Evolutionary conservation across 2,888 invertebrate genomes (phyloP), one percentile per base, ranked within the genome.

Genomic region (Andrena bicolor): DNA sequence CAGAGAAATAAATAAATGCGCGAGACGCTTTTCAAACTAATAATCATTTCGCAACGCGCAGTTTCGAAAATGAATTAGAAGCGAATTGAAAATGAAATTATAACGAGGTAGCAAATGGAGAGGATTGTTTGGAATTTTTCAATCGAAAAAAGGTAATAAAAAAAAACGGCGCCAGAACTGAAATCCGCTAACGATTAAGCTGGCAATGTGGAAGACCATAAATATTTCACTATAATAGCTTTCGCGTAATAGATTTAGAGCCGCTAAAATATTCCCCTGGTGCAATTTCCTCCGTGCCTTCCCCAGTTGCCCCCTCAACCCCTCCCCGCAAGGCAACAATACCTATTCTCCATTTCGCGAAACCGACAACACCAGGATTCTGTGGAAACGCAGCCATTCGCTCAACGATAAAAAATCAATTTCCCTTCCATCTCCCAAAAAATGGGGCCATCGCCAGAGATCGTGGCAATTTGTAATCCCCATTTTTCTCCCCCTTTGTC

Each of bases 401-500:
- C 49, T 61, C 60, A 8, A 5, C 80, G 82, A 82, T 80, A 82
- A 82, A 82, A 82, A 82, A 82, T 80, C 82, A 82, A 80, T 82
- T 82, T 82, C 81, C 82, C 71, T 71, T 82, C 70, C 75, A 75
- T 80, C 66, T 71, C 74, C 70, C 53, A 35, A 65, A 41, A 41
- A 74, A 74, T 49, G 32, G 26, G 58, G n/a, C 41, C 63, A 73
- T 81, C 63, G 66, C 26, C 63, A 28, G 65, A 61, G 66, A 66
- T 82, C 61, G 71, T 30, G 56, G 82, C 82, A 76, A 81, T 83
- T 83, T 77, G 76, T 65, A 81, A 83, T 72, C 49, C 66, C 73
- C 70, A 68, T 76, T 81, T 64, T 81, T 68, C 73, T 30, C 32
- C 20, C 23, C 13, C 30, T 48, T 61, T 70, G 53, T 73, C 74